These are phyloP conservation scores for Holacanthella duospinosa DNA, from an alignment of 2,888 invertebrate species.

Conservation along the genomic window DNA sequence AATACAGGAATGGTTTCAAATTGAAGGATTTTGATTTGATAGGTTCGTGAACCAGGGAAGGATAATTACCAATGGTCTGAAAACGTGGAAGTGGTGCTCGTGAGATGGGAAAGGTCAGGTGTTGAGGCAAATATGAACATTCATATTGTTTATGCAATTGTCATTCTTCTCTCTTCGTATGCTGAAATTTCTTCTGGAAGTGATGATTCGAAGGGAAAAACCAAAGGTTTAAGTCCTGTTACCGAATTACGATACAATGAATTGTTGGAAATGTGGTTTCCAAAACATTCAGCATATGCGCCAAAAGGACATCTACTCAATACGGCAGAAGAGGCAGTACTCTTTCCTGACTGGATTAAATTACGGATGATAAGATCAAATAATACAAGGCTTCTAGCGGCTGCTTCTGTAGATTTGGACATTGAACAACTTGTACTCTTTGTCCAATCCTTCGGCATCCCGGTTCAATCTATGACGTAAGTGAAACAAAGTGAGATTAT, in stretches of 20 bases:
- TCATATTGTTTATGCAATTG: conserved; percentile 70
- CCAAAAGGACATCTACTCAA: conserved; percentile 69
- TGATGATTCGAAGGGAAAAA: conserved; percentile 11
- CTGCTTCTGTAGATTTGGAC: conserved; percentile 73
- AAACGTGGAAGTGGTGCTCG: conserved; percentile 61
- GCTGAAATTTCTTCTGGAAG: background rate
- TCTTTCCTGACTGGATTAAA: conserved; percentile 88
- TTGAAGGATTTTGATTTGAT: too few species aligned
- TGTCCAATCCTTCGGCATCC: conserved; percentile 92
- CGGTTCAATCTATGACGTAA: conserved; percentile 71
- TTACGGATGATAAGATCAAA: conserved; percentile 72
- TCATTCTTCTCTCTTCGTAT: conserved; percentile 59
- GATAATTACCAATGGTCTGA: conserved; percentile 54
- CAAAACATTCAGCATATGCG: conserved; percentile 52
- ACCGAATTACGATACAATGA: conserved; percentile 40
- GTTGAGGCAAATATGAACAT: conserved; percentile 63
- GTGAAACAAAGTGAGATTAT: background rate
- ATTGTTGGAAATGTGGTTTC: conserved; percentile 79
- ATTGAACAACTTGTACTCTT: conserved; percentile 81
- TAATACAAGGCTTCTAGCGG: conserved; percentile 67
- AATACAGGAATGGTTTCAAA: too few species aligned
- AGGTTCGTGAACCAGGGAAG: conserved; percentile 53
- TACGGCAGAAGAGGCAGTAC: conserved; percentile 66
- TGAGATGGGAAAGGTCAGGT: conserved; percentile 65
- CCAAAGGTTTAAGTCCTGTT: background rate